A percentile compares a stretch with the other conserved stretches of the same genome.
Conservation (phyloP, 2,888 invertebrate species). For the Fabriciana adippe region DNA sequence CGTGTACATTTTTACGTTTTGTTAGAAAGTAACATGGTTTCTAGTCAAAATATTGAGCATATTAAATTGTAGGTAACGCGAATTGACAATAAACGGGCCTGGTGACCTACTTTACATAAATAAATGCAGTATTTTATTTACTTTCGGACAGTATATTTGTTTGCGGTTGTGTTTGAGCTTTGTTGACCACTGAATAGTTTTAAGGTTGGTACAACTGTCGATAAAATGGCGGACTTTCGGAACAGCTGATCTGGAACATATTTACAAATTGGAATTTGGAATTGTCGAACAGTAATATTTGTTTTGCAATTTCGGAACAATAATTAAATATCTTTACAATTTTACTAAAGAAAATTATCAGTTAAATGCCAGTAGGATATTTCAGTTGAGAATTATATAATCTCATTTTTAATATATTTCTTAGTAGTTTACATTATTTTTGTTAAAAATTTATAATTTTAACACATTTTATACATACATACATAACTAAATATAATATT, state of each 20-base stretch:
- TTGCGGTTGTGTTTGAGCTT: slow-evolving; percentile 39
- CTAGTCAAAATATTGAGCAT: slow-evolving; percentile 83
- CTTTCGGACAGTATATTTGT: slow-evolving; percentile 52
- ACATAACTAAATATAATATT: slow-evolving; percentile 31
- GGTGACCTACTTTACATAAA: slow-evolving; percentile 50
- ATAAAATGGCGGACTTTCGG: slow-evolving; percentile 9
- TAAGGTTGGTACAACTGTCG: slow-evolving; percentile 27
- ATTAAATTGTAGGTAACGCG: slow-evolving; percentile 78
- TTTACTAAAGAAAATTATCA: neutral
- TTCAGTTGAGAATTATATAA: slow-evolving; percentile 19
- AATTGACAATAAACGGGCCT: slow-evolving; percentile 81
- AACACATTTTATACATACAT: slow-evolving; percentile 34
- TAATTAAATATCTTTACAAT: neutral
- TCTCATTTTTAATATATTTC: slow-evolving; percentile 36
- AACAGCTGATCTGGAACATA: slow-evolving; percentile 1
- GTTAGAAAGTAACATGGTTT: slow-evolving; percentile 80
- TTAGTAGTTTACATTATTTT: slow-evolving; percentile 32
- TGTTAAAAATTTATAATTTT: slow-evolving; percentile 37
- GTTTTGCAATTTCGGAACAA: neutral
- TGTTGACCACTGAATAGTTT: slow-evolving; percentile 40
- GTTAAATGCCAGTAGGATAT: slow-evolving; percentile 16
- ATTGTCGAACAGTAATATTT: neutral
- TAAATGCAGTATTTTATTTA: slow-evolving; percentile 66
- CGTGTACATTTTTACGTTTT: slow-evolving; percentile 78
- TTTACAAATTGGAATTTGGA: neutral